Conservation (phyloP, 2,797 vertebrate species). For the Myotis planiceps region DNA sequence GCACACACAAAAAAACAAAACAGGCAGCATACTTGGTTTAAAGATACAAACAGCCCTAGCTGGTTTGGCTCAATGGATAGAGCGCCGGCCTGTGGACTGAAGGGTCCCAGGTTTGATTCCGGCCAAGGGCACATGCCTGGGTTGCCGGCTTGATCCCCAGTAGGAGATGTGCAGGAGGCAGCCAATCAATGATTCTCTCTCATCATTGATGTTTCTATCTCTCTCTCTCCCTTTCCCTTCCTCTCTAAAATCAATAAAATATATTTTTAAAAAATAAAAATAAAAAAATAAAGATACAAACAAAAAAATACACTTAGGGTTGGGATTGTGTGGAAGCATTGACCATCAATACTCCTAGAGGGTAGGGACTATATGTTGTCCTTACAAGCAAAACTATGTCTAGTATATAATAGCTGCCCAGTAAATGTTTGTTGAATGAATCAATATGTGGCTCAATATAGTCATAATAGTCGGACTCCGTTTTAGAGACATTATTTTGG, state of each 20-base stretch:
- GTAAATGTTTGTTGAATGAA: constrained; percentile 13
- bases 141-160: too few relatives aligned
- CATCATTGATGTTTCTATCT: too few relatives aligned
- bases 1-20: not conserved
- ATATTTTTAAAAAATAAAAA: too few relatives aligned
- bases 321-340: not conserved
- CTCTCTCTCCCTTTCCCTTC: too few relatives aligned
- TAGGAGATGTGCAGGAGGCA: too few relatives aligned
- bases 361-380: not conserved
- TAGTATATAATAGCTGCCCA: not conserved
- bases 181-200: too few relatives aligned
- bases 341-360: not conserved
- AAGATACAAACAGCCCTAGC: too few relatives aligned
- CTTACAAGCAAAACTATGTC: not conserved
- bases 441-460: not conserved
- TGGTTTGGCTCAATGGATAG: too few relatives aligned
- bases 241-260: too few relatives aligned
- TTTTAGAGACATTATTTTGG: constrained; percentile 40
- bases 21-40: not conserved
- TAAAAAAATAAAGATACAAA: not conserved
- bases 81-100: too few relatives aligned
- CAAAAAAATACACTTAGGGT: not conserved
- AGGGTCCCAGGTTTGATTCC: too few relatives aligned
- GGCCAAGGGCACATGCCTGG: too few relatives aligned
- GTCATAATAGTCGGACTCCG: not conserved